A percentile compares a stretch with the other conserved stretches of the same genome.
These are phyloP conservation scores for Myotis davidii DNA, from an alignment of 2,113 vertebrate genomes.

Conservation along the genomic window DNA sequence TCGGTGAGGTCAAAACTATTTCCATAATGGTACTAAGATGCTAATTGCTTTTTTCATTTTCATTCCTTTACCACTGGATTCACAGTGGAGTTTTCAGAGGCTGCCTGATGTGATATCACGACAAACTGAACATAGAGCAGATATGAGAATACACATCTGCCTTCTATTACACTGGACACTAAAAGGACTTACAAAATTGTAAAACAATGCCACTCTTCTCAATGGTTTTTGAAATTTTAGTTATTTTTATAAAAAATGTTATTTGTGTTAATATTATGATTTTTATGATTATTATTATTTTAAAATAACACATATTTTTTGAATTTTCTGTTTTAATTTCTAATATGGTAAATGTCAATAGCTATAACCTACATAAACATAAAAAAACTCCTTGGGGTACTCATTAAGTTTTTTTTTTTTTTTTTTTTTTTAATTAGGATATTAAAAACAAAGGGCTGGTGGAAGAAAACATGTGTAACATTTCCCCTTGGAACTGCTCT, in stretches of 20 bases:
- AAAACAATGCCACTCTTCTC: not conserved
- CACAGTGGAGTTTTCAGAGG: not conserved
- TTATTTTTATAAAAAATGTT: not conserved
- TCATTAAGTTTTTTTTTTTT: too few relatives aligned
- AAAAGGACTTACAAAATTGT: not conserved
- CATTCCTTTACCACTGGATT: not conserved
- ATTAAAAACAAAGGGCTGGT: slow-evolving; percentile 14
- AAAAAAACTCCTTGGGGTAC: not conserved
- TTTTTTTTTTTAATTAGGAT: too few relatives aligned
- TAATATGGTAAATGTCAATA: not conserved
- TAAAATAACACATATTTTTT: not conserved
- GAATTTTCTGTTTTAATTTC: not conserved
- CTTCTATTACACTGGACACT: not conserved
- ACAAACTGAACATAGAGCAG: not conserved
- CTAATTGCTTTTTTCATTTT: not conserved
- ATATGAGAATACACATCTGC: not conserved
- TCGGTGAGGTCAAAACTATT: not conserved
- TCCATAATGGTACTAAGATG: not conserved
- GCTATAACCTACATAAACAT: not conserved
- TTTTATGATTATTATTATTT: slow-evolving; percentile 1
- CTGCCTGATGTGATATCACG: not conserved
- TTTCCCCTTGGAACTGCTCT: not conserved
- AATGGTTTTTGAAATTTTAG: not conserved
- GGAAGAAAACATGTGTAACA: not conserved
- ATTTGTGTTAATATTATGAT: not conserved